A percentile compares a stretch with the other conserved stretches of the same genome.
Evolutionary conservation across 2,888 invertebrate genomes (phyloP).

Genomic region (Campopleginae sp.): DNA sequence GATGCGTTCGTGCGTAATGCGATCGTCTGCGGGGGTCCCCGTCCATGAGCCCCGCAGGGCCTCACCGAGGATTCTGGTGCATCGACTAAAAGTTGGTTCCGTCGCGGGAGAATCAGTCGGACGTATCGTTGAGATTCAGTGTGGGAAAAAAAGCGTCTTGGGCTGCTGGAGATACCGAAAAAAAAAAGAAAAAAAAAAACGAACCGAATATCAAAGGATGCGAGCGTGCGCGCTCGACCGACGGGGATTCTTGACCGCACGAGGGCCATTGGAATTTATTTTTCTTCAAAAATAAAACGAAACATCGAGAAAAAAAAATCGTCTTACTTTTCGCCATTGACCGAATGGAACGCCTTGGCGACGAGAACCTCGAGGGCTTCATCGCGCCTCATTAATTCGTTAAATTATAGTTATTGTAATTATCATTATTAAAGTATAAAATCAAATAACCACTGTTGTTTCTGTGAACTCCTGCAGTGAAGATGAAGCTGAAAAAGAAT

Average conservation of each 20-base stretch:
- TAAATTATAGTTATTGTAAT: slow-evolving; percentile 52
- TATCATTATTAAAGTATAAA: slow-evolving; percentile 33
- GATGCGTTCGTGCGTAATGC: slow-evolving; percentile 79
- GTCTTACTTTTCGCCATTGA: not conserved
- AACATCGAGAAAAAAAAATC: slow-evolving; percentile 14
- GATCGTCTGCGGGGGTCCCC: slow-evolving; percentile 80
- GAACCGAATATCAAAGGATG: slow-evolving; percentile 45
- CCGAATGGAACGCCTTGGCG: slow-evolving; percentile 17
- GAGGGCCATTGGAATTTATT: slow-evolving; percentile 47
- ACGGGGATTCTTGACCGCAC: slow-evolving; percentile 56
- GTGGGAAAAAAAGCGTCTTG: slow-evolving; percentile 64
- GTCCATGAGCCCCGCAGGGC: slow-evolving; percentile 67
- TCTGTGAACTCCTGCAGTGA: slow-evolving; percentile 29
- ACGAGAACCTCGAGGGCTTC: slow-evolving; percentile 21
- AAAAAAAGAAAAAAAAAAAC: slow-evolving; percentile 65
- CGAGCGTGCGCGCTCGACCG: slow-evolving; percentile 31
- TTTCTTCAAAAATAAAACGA: slow-evolving; percentile 5
- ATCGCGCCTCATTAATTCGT: slow-evolving; percentile 51
- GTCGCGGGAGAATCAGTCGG: slow-evolving; percentile 70
- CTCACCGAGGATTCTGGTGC: slow-evolving; percentile 40
- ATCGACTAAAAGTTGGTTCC: slow-evolving; percentile 56
- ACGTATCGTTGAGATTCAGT: slow-evolving; percentile 71
- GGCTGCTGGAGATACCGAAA: slow-evolving; percentile 35
- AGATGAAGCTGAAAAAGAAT: not conserved
- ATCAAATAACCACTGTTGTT: slow-evolving; percentile 33